Evolutionary conservation across 2,888 invertebrate genomes (phyloP).

Genomic region (Torymus tubicola): DNA sequence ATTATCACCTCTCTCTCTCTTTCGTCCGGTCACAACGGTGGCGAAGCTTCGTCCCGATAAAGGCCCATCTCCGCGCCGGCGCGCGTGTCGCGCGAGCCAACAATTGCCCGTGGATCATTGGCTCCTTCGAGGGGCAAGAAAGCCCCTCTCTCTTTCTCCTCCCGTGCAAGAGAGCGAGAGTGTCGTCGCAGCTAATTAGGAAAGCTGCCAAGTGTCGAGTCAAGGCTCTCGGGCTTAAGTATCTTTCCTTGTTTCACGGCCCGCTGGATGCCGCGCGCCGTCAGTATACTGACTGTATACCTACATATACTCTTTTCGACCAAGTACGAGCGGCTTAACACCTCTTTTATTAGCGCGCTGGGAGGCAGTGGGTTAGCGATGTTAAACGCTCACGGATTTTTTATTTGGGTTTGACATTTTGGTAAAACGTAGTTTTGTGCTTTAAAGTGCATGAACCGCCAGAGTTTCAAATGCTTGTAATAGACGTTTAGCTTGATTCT

Average conservation of each 20-base stretch:
- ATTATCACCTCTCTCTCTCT: constrained; percentile 64
- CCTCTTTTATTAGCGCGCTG: constrained; percentile 5
- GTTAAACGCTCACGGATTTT: too few relatives aligned
- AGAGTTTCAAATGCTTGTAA: too few relatives aligned
- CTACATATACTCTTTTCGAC: not conserved
- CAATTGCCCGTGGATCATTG: constrained; percentile 39
- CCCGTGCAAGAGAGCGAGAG: not conserved
- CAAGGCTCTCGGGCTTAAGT: not conserved
- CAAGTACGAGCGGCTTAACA: not conserved
- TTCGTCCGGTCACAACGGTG: not conserved
- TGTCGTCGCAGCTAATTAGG: constrained; percentile 51
- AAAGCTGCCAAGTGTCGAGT: constrained; percentile 15
- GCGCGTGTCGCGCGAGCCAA: not conserved
- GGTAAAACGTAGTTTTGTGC: too few relatives aligned
- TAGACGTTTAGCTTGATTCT: too few relatives aligned
- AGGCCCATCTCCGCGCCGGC: not conserved
- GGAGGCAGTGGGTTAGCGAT: too few relatives aligned
- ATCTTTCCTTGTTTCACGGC: constrained; percentile 42
- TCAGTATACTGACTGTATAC: constrained; percentile 27
- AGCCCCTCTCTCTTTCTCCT: too few relatives aligned
- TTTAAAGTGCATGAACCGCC: too few relatives aligned
- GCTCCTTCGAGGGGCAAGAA: not conserved
- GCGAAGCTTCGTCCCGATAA: constrained; percentile 23
- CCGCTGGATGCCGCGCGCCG: constrained; percentile 21
- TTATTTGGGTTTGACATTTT: too few relatives aligned